Evolutionary conservation across 2,797 vertebrate species (phyloP).

Genomic region (Trachops cirrhosus): DNA sequence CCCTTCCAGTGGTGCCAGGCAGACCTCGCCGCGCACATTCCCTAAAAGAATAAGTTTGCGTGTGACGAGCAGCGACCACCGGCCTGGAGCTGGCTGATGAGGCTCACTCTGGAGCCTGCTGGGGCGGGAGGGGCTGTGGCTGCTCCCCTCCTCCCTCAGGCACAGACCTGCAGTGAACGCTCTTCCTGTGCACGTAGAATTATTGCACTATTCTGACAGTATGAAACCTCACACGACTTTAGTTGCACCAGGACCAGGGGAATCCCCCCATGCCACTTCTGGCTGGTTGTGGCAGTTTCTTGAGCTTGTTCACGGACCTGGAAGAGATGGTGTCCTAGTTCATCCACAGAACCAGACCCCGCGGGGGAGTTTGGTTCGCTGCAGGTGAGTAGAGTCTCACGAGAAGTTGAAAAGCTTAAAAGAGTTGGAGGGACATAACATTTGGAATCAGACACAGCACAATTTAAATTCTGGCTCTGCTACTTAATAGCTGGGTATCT

Average conservation of each 20-base stretch:
- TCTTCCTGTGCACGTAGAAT: neutral
- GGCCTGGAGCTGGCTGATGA: too few relatives aligned
- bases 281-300: neutral
- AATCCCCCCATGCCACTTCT: neutral
- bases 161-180: rapidly evolving
- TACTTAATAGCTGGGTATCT: neutral
- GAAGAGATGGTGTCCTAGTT: neutral
- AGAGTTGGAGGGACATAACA: neutral
- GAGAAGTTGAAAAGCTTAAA: neutral
- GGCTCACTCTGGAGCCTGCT: neutral
- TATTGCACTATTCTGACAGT: too few relatives aligned
- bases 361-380: neutral
- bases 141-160: neutral
- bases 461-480: neutral
- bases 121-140: neutral
- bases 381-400: neutral
- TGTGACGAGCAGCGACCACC: neutral
- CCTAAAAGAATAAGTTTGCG: neutral
- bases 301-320: neutral
- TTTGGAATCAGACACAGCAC: neutral
- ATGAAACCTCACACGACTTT: neutral
- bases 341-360: neutral
- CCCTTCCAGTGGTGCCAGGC: neutral
- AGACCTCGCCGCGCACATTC: neutral
- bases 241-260: neutral